Percentiles rank a stretch among this genome's conserved stretches.
These are phyloP conservation scores for Caradrina kadenii DNA, from an alignment of 2,888 invertebrate genomes.

Conservation along the genomic window DNA sequence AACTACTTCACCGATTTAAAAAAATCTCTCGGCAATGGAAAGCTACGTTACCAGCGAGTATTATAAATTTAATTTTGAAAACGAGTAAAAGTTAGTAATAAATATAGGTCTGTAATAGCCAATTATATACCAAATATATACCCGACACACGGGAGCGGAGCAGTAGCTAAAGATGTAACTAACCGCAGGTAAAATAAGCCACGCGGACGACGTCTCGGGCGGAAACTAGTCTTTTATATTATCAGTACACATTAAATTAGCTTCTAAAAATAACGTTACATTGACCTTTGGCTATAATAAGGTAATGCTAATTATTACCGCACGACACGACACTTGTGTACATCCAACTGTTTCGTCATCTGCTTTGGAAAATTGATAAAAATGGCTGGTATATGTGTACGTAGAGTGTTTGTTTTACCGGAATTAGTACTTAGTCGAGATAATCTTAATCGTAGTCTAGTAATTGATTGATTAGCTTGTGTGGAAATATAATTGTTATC, in stretches of 20 bases:
- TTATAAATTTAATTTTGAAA: too few relatives aligned
- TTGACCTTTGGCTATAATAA: conserved; percentile 31
- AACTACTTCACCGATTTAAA: too few relatives aligned
- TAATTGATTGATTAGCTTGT: conserved; percentile 7
- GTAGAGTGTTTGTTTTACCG: conserved; percentile 10
- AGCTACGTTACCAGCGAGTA: too few relatives aligned
- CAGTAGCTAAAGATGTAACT: too few relatives aligned
- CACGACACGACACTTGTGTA: conserved; percentile 18
- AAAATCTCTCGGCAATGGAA: too few relatives aligned
- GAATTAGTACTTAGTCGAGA: conserved; percentile 4
- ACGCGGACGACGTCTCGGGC: too few relatives aligned
- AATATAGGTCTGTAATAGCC: too few relatives aligned
- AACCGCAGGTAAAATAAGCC: too few relatives aligned
- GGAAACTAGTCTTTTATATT: neutral
- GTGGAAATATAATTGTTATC: neutral
- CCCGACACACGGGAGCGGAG: too few relatives aligned
- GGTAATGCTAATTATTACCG: conserved; percentile 11
- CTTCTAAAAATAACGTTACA: conserved; percentile 30
- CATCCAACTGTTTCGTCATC: conserved; percentile 10
- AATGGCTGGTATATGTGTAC: neutral
- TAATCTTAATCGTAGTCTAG: neutral
- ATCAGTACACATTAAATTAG: neutral
- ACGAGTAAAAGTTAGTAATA: too few relatives aligned
- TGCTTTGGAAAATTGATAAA: conserved; percentile 18
- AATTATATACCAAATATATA: too few relatives aligned